Conservation (phyloP, 2,113 vertebrate species). For the Myotis lucifugus region DNA sequence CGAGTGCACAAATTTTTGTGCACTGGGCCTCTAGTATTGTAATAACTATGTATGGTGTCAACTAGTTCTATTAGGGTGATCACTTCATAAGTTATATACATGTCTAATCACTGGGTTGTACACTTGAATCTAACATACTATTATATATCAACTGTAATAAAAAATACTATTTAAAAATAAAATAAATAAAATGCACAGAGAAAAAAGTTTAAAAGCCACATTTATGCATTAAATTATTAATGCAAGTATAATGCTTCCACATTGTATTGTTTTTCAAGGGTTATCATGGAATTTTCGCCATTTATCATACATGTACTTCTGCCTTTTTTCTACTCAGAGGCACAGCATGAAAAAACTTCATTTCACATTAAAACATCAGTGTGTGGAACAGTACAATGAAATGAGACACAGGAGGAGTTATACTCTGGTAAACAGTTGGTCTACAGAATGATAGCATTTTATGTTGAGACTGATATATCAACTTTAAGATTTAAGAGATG, state of each 20-base stretch:
- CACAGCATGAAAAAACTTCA: conserved; percentile 94
- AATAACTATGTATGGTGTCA: background rate
- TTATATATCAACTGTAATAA: background rate
- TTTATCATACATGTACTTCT: conserved; percentile 90
- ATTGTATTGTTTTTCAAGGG: conserved; percentile 89
- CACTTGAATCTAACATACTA: background rate
- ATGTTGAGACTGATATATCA: conserved; percentile 90
- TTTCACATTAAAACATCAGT: conserved; percentile 94
- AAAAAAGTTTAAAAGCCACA: conserved; percentile 93
- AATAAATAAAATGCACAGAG: background rate
- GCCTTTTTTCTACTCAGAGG: conserved; percentile 91
- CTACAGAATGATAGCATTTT: conserved; percentile 92
- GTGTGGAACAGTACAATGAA: conserved; percentile 91
- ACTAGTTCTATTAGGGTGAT: background rate
- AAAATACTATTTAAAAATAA: background rate
- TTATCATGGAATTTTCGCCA: conserved; percentile 87
- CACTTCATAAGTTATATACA: background rate
- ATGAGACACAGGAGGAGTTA: conserved; percentile 92
- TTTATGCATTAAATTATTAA: conserved; percentile 93
- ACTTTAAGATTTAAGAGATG: conserved; percentile 90
- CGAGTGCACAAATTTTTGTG: too few species aligned
- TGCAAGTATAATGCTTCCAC: conserved; percentile 88
- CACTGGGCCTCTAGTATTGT: background rate
- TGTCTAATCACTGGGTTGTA: background rate
- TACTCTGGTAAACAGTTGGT: conserved; percentile 90